Evolutionary conservation across 2,888 invertebrate genomes (phyloP), one percentile per base, ranked within the genome.

Genomic region (Tridacna crocea): DNA sequence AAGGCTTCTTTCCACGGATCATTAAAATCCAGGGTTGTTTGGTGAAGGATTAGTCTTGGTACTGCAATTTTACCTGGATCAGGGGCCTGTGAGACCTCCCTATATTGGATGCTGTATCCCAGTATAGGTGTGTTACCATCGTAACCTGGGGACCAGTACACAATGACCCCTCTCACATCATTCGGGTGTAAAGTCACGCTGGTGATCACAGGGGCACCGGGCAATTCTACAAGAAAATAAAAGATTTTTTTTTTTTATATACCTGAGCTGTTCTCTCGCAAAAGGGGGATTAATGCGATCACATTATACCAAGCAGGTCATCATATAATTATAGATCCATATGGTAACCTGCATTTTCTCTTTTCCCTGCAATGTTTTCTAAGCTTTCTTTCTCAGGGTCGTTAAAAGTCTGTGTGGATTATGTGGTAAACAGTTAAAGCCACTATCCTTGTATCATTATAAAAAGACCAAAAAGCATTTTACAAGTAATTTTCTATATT

Each of bases 91-190:
- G 70, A 72, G 19, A 90, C 89, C 58, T 90, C 88, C 47, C 91
- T 89, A 79, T 89, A 97, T 94, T 99, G 98, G 77, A 99, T 96
- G 87, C 98, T 98, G 94, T 97, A 99, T 93, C 98, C 97, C 90
- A 97, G 96, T 80, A 99, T 97, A 15, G 98, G 98, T 92, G 98
- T 98, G 94, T 99, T 99, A 77, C 99, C 99, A 95, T 99, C 98
- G 94, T 99, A 99, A 47, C 98, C 98, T 0, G 98, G 97, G 17
- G 97, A 97, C 99, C 99, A 99, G 26, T 97, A 97, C 4, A 99
- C 96, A 92, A 98, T 98, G 85, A 99, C 97, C 47, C 97, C 97
- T 0, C 98, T 93, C 96, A 96, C 97, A 65, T 93, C 97, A 93
- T 87, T 97, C 95, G 98, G 97, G 26, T 97, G 96, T 17, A 97